Base-by-base conservation (phyloP, 2,113 vertebrate genomes). In the Pampusana beccarii region DNA sequence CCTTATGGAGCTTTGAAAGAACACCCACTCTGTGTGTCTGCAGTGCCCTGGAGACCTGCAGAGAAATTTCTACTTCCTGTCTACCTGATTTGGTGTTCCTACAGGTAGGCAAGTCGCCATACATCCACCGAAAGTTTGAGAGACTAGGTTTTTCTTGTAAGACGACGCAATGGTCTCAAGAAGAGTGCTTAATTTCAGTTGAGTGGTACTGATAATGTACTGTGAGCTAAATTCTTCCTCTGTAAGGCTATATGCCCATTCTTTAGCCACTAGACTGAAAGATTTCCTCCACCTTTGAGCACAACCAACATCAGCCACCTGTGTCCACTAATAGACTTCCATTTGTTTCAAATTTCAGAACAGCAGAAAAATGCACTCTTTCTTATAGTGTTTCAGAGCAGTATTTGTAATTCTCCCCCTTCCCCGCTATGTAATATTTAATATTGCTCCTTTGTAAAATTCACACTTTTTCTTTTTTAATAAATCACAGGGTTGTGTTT, bases 271-370 rank as follows among this genome's bases (percentile, higher is more conserved):
- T 23, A 57, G 10, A 61, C 20, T 33, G 46, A 65, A 93, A 72
- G 58, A 61, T 87, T 70, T 80, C 67, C 88, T 94, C 54, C 88
- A 86, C 67, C 46, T 96, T 95, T 96, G 85, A 93, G 73, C 57
- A 87, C 79, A 69, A 65, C 66, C 96, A 95, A 33, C 46, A 86
- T 34, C 33, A 70, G 36, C 58, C 56, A 58, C 71, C 21, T 70
- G 28, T 73, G 40, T 46, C 23, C 23, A 54, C n/a, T 51, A 34
- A 87, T 48, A 89, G 64, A 67, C 20, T 46, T n/a, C 14, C 34
- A 66, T 78, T 92, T 86, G 8, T n/a, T 85, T 61, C 62, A 69
- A 56, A 75, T 73, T 79, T 80, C 58, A 58, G 66, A 79, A 69
- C 25, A 71, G 31, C 5, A 61, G 5, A 84, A 87, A 85, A 87